Base-by-base conservation (phyloP, 2,888 invertebrate species). In the Tigriopus californicus region DNA sequence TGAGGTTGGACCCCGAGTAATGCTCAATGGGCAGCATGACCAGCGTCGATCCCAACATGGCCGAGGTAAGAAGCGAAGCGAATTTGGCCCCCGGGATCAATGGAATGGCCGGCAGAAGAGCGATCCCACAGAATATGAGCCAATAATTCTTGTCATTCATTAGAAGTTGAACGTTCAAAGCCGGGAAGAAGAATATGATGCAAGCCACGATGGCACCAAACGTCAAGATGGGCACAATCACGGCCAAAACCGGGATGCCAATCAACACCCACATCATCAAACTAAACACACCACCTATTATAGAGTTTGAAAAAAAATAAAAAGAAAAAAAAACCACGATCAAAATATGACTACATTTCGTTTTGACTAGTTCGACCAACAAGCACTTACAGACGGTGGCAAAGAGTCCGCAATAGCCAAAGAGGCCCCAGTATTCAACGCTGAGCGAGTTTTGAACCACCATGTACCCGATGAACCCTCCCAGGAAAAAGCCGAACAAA, bases 1-100 rank as follows among this genome's bases (percentile, higher is more conserved):
- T 51, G 51, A 51, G 51, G 51, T 51, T 51, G 51, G 51, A 51
- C 4, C 20, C 20, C 13, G 51, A 22, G 22, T 51, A 51, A 5
- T 51, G 15, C n/a, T 51, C 51, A 22, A 51, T 51, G 24, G 18
- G 13, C 13, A 51, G 5, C n/a, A 22, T 22, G 22, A 51, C 22
- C 13, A 24, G 10, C 2, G 24, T 13, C n/a, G 51, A n/a, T 18
- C 51, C 51, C 15, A 51, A 13, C n/a, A 20, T 22, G n/a, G 24
- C 51, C 10, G n/a, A 18, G 51, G 20, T 18, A 4, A 51, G 20
- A 2, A 51, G 20, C 3, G 22, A 22, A 4, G 51, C 51, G 8
- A 33, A 33, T 33, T 33, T 33, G 33, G 33, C 33, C 3, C 33
- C 33, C 33, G 33, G 33, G 33, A 51, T 51, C 22, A 51, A 51